A percentile compares a stretch with the other conserved stretches of the same genome.
Evolutionary conservation across 2,113 vertebrate genomes (phyloP).

Genomic region (Nerophis lumbriciformis): DNA sequence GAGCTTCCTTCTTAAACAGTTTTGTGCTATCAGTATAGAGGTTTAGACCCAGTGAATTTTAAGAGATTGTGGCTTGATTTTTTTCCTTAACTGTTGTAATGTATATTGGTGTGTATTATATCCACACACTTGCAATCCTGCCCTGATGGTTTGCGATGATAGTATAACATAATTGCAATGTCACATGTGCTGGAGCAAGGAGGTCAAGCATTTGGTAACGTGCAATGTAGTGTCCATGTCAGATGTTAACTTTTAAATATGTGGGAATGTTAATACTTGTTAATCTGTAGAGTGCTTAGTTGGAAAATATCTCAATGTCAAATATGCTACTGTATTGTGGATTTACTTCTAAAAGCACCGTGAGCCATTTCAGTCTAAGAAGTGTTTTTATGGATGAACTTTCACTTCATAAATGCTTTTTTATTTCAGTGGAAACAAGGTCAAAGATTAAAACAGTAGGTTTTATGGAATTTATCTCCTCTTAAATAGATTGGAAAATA

Average conservation of each 20-base stretch:
- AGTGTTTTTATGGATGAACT: background rate
- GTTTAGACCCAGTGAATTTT: no score
- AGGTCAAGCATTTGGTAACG: constrained; percentile 10
- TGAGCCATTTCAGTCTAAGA: background rate
- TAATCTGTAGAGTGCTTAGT: background rate
- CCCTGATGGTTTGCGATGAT: background rate
- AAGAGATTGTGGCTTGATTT: background rate
- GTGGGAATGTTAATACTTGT: background rate
- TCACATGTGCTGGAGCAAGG: constrained; percentile 6
- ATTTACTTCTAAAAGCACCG: background rate
- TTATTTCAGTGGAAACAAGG: background rate
- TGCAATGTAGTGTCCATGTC: background rate
- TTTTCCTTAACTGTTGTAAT: background rate
- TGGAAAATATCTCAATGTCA: constrained; percentile 8
- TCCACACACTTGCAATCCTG: background rate
- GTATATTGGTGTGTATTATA: background rate
- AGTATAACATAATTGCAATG: background rate
- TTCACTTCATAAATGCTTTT: background rate
- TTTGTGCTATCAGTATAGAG: background rate
- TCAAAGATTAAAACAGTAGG: constrained; percentile 38
- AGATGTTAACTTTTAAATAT: constrained; percentile 1
- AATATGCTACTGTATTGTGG: background rate
- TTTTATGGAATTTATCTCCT: constrained; percentile 40
- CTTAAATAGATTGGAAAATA: constrained; percentile 36
- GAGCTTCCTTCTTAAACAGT: constrained; percentile 5